Percentiles rank a stretch among this genome's conserved stretches.
These are phyloP conservation scores for Leucozona laternaria DNA, from an alignment of 2,888 invertebrate genomes.

Conservation along the genomic window DNA sequence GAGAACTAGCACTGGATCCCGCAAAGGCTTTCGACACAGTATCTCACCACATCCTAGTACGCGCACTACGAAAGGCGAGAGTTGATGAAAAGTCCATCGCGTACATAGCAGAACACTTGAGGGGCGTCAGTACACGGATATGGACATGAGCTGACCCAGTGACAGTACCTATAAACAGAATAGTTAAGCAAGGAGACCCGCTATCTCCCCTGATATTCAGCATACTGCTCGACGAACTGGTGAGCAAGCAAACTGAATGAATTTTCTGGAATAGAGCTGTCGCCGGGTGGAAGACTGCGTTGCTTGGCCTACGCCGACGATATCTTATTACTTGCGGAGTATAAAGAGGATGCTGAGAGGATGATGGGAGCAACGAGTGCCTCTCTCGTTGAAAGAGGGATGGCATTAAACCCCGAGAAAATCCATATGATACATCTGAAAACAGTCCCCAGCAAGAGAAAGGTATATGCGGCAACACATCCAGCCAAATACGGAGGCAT, in stretches of 20 bases:
- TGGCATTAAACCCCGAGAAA: neutral
- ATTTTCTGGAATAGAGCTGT: neutral
- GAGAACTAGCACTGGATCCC: neutral
- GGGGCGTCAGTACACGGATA: neutral
- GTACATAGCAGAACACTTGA: neutral
- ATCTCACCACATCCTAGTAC: neutral
- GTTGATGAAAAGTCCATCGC: neutral
- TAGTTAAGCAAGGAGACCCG: slow-evolving; percentile 16
- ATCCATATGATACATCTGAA: neutral
- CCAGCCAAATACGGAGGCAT: neutral
- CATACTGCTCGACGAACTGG: neutral
- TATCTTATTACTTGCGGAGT: neutral
- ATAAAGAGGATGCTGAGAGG: neutral
- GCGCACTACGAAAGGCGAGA: neutral
- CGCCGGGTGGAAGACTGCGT: neutral
- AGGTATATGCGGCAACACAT: neutral
- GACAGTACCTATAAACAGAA: neutral
- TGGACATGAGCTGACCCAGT: neutral
- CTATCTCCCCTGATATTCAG: neutral
- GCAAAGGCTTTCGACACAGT: neutral
- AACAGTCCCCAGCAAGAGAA: neutral
- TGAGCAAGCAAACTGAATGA: neutral
- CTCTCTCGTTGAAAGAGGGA: neutral
- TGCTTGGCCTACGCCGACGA: slow-evolving; percentile 2
- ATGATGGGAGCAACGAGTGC: neutral